Evolutionary conservation across 2,888 invertebrate genomes (phyloP).

Genomic region (Eilema griseolum): DNA sequence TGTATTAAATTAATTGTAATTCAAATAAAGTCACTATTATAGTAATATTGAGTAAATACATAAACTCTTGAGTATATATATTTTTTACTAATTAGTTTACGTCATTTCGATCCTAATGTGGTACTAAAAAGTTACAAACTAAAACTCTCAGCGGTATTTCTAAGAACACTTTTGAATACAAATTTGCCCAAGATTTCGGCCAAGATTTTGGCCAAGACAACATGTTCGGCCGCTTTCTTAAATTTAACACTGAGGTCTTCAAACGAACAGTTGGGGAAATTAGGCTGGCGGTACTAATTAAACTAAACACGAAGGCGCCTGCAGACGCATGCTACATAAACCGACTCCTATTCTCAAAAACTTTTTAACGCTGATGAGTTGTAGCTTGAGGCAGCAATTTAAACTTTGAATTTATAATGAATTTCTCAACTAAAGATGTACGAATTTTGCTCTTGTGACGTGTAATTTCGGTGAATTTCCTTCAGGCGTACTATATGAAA

Average conservation of each 20-base stretch:
- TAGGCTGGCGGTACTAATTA: constrained; percentile 66
- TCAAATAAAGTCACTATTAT: too few relatives aligned
- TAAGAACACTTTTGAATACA: not conserved
- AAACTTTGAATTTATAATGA: constrained; percentile 78
- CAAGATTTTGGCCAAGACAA: not conserved
- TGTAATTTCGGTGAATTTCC: constrained; percentile 62
- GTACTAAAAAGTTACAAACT: not conserved
- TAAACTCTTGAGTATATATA: too few relatives aligned
- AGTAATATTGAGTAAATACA: too few relatives aligned
- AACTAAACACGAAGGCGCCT: constrained; percentile 64
- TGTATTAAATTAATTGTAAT: too few relatives aligned
- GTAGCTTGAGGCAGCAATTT: constrained; percentile 74
- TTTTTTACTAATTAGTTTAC: too few relatives aligned
- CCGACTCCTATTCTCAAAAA: constrained; percentile 62
- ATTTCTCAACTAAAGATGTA: constrained; percentile 71
- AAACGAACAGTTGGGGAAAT: constrained; percentile 59
- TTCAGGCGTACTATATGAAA: constrained; percentile 53
- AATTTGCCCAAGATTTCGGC: not conserved
- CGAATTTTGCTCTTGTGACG: constrained; percentile 61
- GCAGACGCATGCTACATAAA: constrained; percentile 65
- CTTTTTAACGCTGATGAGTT: constrained; percentile 80
- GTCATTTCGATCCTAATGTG: too few relatives aligned
- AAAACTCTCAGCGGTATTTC: not conserved
- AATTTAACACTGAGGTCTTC: constrained; percentile 62
- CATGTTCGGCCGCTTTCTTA: constrained; percentile 38